Conservation (phyloP, 2,888 invertebrate genomes). For the Ophioninae sp. region DNA sequence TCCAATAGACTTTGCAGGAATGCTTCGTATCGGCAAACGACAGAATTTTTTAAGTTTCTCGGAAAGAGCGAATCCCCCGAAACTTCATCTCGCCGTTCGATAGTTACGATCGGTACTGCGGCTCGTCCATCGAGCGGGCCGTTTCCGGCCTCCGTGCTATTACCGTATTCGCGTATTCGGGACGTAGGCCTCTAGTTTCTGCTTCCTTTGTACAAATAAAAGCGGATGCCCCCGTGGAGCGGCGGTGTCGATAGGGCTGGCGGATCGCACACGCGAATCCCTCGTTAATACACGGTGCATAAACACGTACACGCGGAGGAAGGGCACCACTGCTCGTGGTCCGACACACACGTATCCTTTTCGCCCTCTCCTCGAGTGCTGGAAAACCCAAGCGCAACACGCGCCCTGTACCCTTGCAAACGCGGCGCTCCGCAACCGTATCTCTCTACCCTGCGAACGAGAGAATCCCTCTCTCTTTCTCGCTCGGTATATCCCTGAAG, state of each 20-base stretch:
- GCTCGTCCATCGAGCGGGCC: no score
- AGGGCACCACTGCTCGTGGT: slow-evolving; percentile 19
- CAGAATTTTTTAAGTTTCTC: no score
- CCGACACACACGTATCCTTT: slow-evolving; percentile 43
- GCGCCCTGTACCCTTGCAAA: slow-evolving; percentile 42
- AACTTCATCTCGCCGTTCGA: no score
- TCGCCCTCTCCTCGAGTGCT: slow-evolving; percentile 44
- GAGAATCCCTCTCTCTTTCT: background rate
- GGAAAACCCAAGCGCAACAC: slow-evolving; percentile 46
- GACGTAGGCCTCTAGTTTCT: background rate
- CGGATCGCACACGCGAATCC: slow-evolving; percentile 14
- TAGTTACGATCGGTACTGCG: no score
- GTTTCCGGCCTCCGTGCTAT: background rate
- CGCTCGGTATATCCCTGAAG: slow-evolving; percentile 55
- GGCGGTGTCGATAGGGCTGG: slow-evolving; percentile 35
- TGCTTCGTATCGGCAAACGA: no score
- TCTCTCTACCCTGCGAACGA: slow-evolving; percentile 28
- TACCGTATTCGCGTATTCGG: slow-evolving; percentile 18
- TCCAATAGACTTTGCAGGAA: no score
- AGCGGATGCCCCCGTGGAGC: slow-evolving; percentile 43
- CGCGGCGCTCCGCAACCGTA: slow-evolving; percentile 42
- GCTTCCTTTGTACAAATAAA: slow-evolving; percentile 51
- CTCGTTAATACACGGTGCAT: slow-evolving; percentile 26
- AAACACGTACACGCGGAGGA: slow-evolving; percentile 3
- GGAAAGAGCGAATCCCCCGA: no score